A percentile compares a stretch with the other conserved stretches of the same genome.
Conservation (phyloP, 2,113 vertebrate genomes). For the Dipodomys spectabilis region DNA sequence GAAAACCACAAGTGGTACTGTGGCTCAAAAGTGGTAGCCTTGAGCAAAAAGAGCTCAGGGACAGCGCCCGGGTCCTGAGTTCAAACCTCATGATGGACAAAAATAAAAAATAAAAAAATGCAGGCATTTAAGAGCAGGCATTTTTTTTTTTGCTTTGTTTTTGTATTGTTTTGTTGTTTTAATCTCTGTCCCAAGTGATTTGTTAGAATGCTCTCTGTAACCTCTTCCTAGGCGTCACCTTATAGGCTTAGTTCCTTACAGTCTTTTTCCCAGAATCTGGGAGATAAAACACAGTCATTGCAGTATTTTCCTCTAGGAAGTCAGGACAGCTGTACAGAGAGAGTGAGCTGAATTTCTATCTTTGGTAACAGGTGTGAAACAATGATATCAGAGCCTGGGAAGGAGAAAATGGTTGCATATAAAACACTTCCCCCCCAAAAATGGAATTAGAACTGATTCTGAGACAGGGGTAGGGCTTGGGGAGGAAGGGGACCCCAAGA, state of each 20-base stretch:
- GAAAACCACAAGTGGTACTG: too few species aligned
- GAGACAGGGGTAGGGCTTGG: not conserved
- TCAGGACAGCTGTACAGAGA: slow-evolving; percentile 30
- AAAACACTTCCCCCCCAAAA: not conserved
- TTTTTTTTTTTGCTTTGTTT: slow-evolving; percentile 3
- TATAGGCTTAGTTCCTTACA: not conserved
- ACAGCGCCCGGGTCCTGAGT: too few species aligned
- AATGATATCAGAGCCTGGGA: slow-evolving; percentile 13
- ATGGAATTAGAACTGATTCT: not conserved
- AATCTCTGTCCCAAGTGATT: not conserved
- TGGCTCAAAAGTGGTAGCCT: too few species aligned
- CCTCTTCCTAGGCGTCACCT: not conserved
- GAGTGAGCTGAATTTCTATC: not conserved
- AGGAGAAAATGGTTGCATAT: not conserved
- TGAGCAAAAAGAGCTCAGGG: too few species aligned
- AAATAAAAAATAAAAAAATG: too few species aligned
- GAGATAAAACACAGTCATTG: not conserved
- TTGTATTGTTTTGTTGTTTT: not conserved
- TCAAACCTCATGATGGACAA: too few species aligned
- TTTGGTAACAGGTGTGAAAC: slow-evolving; percentile 4
- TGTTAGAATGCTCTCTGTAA: not conserved
- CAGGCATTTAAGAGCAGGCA: not conserved
- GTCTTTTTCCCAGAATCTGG: not conserved
- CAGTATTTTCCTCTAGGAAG: slow-evolving; percentile 12
- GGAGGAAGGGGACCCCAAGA: not conserved